Evolutionary conservation across 2,797 vertebrate genomes (phyloP), one percentile per base, ranked within the genome.

Genomic region (Simalia tracyae): DNA sequence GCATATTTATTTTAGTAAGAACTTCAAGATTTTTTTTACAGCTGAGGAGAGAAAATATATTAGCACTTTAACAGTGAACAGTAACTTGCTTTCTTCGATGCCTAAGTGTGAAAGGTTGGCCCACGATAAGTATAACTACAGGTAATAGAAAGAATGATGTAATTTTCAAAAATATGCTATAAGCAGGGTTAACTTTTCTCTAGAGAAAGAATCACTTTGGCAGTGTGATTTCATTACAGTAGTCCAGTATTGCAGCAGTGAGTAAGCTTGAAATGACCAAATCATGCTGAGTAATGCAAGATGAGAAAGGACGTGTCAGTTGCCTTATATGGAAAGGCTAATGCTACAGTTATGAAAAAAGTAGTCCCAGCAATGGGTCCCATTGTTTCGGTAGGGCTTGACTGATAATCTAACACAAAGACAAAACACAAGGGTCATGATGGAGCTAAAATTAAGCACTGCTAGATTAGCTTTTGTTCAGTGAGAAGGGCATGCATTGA

Each of bases 251-350:
- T 93, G 84, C 64, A 64, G 22, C n/a, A 2, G 22, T 59, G 89
- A 91, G 50, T 63, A 90, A 92, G 91, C 91, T 10, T 66, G 94
- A 89, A 50, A 54, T 68, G 88, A 92, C 68, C 91, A 91, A 63
- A 11, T 87, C 50, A 28, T 91, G 88, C 94, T 93, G 88, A 91
- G 92, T 94, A 93, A 91, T 93, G 89, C 1, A 22, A 94, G 93
- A 92, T 84, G 92, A 91, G 92, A 95, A 90, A 87, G 88, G 89
- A 76, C 89, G 88, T 93, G 85, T 72, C 85, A 63, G 36, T 94
- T 90, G 64, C 94, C 95, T 94, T 95, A 95, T 95, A 94, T 95
- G 95, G 96, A 89, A 94, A 93, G 50, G 84, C 81, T 91, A 50
- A 46, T 76, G 54, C 12, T 90, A 59, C 85, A 90, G 8, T 90